Evolutionary conservation across 2,797 vertebrate species (phyloP), one percentile per base, ranked within the genome.

Genomic region (Onychomys leucogaster): DNA sequence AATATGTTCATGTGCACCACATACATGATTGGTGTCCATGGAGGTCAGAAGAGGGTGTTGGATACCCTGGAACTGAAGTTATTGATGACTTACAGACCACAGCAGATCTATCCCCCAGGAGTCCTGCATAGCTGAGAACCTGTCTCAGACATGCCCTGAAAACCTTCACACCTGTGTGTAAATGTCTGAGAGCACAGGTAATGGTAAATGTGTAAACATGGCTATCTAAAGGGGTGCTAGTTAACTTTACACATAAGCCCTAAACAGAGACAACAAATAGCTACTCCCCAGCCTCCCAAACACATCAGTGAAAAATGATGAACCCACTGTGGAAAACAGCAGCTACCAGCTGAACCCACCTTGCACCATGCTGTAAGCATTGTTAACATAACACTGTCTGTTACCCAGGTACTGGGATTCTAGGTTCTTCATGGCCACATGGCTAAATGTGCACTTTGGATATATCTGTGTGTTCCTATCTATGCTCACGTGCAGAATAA

Each of bases 211-310:
- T 92, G 75, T 65, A 95, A 94, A 93, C 78, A 84, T 67, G 82
- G 55, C 85, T 88, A 34, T 94, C 23, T 90, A 94, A 94, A 96
- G 46, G 49, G 69, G 19, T 91, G 49, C 19, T 67, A 88, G 80
- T 43, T 55, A 73, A 41, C 55, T 96, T 96, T 92, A 94, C 11
- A 81, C 93, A 95, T 71, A 73, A 93, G 37, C 82, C 25, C 65
- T 55, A 76, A 96, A 90, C 55, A 57, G 81, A 96, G 52, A 75
- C 5, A 37, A 29, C 9, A 75, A 59, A 75, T 29, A 73, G n/a
- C 46, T 88, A 88, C 89, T 91, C 25, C 43, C 81, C 21, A 75
- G 7, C 4, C 37, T 78, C 1, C 13, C 69, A 87, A 78, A 76
- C 59, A 90, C 7, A 86, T 65, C 61, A 83, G 67, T 94, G 80